Evolutionary conservation across 2,113 vertebrate species (phyloP), one percentile per base, ranked within the genome.

Genomic region (Calidris pygmaea): DNA sequence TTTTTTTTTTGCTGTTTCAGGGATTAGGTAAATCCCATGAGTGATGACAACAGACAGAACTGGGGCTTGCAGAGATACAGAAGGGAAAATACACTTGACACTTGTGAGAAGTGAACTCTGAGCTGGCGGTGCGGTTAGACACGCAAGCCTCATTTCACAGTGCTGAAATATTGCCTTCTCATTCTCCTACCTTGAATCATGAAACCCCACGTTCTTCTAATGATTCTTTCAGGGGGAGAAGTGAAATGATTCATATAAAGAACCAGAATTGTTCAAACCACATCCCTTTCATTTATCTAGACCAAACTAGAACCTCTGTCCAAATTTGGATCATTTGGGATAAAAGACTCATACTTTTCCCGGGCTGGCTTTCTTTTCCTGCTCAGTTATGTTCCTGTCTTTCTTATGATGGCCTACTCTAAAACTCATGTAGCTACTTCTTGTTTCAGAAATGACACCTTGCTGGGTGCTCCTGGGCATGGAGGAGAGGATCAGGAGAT

Each of bases 1-100:
- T 59, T 50, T 70, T 90, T 83, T 83, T 87, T 39, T 37, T 84
- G 77, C 75, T 3, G 1, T 96, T 95, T 92, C 93, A 73, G 89
- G 81, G 95, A 95, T 96, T 95, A 97, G 89, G 75, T 95, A 91
- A 93, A 94, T 96, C 78, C 94, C 90, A 85, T 87, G 63, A 95
- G 94, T 89, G 89, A 96, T 96, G 92, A 77, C 92, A 95, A 87
- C 55, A 94, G 95, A 89, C 80, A 74, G 93, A 91, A 93, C 83
- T 43, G 70, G 82, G 80, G 39, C 72, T 95, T 82, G 85, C 89
- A 94, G 79, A 95, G 83, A 47, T 70, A 52, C 30, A 26, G 77
- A 90, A 83, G 60, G 65, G 55, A 93, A 74, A 95, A 95, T 91
- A 41, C 24, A 58, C 53, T 72, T 87, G 84, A 84, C 86, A 90